These are phyloP conservation scores for Tiaroga cobitis DNA, from an alignment of 2,797 vertebrate species.

Conservation along the genomic window DNA sequence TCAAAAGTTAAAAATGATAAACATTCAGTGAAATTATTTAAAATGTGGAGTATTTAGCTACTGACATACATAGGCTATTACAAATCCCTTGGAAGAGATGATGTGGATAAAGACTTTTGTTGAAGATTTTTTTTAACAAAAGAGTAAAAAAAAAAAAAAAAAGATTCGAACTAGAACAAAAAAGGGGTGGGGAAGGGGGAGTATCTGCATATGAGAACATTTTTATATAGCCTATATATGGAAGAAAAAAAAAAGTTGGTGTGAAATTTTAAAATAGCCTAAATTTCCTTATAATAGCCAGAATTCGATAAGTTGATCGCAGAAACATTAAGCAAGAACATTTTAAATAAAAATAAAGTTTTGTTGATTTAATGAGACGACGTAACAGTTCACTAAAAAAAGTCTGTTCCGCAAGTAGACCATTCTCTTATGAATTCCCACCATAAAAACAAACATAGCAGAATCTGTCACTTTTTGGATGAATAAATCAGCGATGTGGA, in stretches of 20 bases:
- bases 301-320: no score
- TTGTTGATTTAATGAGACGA: background rate
- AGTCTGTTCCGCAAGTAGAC: background rate
- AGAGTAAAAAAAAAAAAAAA: background rate
- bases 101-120: background rate
- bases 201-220: background rate
- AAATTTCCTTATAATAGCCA: no score
- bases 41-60: background rate
- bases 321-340: background rate
- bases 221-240: background rate
- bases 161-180: background rate
- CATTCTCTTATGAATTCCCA: background rate
- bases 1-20: background rate
- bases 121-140: background rate
- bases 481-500: conserved; percentile 50
- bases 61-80: background rate
- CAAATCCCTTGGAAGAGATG: background rate
- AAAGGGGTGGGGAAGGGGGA: background rate
- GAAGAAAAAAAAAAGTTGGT: background rate
- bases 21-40: background rate
- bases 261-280: background rate
- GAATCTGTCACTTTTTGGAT: conserved; percentile 38
- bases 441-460: conserved; percentile 11
- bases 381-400: background rate
- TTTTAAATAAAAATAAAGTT: background rate